Evolutionary conservation across 2,797 vertebrate species (phyloP), one percentile per base, ranked within the genome.

Genomic region (Gila robusta): DNA sequence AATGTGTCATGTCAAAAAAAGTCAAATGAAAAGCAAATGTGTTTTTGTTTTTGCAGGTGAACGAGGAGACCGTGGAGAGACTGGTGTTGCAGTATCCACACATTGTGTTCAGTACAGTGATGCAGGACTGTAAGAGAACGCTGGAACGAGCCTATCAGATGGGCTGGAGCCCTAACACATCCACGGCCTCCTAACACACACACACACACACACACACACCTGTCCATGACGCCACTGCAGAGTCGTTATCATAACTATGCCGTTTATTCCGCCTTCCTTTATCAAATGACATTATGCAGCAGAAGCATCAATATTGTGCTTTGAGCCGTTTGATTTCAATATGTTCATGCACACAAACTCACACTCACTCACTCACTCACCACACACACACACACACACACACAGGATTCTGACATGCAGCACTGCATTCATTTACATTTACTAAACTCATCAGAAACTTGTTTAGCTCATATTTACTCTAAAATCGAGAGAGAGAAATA

Each of bases 81-180:
- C 96, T 99, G 87, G 98, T 99, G 83, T 96, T 98, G 91, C 97
- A 99, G 93, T 98, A 99, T 87, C 98, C 98, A 2, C 98, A 98
- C 87, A 98, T 99, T 87, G 98, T 98, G 89, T 99, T 99, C 96
- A 99, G 98, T 94, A 99, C 98, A 1, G 98, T 99, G 91, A 98
- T 99, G 92, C 98, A 99, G 92, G 98, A 99, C 92, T 99, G 98
- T 96, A 99, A 99, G 97, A 96, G 98, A 91, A 99, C 98, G 59
- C 91, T 99, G 95, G 98, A 99, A 94, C 95, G 98, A 92, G 98
- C 98, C 92, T 99, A 99, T 92, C 98, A 99, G 93, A 98, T 99
- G 98, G 98, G 98, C 91, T 99, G 98, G 98, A 98, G 97, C 93
- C 98, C 98, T 91, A 99, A 95, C 90, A 96, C 96, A 82, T 97